Base-by-base conservation (phyloP, 2,113 vertebrate genomes). In the Poeciliopsis retropinna region DNA sequence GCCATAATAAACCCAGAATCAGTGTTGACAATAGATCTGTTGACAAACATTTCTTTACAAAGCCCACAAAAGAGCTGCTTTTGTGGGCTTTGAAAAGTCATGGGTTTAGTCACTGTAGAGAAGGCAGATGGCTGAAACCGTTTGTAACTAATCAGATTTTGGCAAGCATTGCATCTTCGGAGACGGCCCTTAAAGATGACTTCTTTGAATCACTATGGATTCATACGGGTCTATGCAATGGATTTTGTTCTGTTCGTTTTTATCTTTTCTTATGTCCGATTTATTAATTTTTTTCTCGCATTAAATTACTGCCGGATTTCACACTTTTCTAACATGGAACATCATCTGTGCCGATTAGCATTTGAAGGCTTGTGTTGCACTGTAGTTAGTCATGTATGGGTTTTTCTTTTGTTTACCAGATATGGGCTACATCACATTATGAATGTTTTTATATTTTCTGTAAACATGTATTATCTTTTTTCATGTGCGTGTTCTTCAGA, bases 121-220 rank as follows among this genome's bases (percentile, higher is more conserved):
- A 28, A 44, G 17, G 32, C 64, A 66, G 22, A 37, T 25, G 28
- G 8, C 11, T 37, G 31, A 64, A 66, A 27, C 34, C 37, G 14
- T 65, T 8, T n/a, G 11, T 34, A 65, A 25, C 64, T n/a, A 39
- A 13, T 12, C 32, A 39, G 25, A 27, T n/a, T 22, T 32, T 13
- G 25, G 39, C 14, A 1, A 14, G 64, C 34, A 17, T 32, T 63
- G 61, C 32, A 19, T 8, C 61, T 17, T n/a, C 37, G 60, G 11
- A 75, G 47, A 39, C 15, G 1, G 17, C 1, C 29, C 11, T 22
- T 11, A 11, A 13, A 31, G 57, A 71, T 22, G 11, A 17, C 25
- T 57, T 10, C 25, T 9, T 57, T n/a, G 28, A 73, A 28, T 82
- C 77, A 62, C 66, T 70, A 22, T 9, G n/a, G 12, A 72, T 10